phyloP scores from a whole-genome alignment of 2,113 vertebrate genomes.

The Hyla sarda region DNA sequence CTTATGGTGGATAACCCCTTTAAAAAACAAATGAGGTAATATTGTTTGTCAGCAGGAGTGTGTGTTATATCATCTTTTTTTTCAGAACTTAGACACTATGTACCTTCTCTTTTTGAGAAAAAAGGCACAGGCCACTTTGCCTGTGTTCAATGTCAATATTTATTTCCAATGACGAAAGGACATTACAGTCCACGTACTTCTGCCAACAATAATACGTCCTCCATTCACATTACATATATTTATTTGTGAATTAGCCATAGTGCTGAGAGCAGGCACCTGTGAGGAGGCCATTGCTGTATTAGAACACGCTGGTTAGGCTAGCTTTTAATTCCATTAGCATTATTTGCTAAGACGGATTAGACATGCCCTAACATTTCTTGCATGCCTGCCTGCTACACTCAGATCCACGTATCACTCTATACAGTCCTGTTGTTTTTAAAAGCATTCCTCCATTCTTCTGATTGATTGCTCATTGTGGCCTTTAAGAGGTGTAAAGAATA shows the following conservation, averaged over 20 bases:
- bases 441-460: slow-evolving; percentile 55
- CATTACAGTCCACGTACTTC: neutral
- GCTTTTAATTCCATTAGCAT: slow-evolving; percentile 65
- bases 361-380: slow-evolving; percentile 54
- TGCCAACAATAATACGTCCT: slow-evolving; percentile 4
- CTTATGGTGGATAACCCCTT: too few relatives aligned
- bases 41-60: too few relatives aligned
- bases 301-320: slow-evolving; percentile 61
- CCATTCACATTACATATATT: neutral
- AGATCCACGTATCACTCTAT: slow-evolving; percentile 47
- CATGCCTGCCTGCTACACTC: slow-evolving; percentile 52
- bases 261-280: slow-evolving; percentile 45
- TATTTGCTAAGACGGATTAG: slow-evolving; percentile 60
- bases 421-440: slow-evolving; percentile 53
- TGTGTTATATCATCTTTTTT: too few relatives aligned
- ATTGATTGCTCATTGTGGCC: slow-evolving; percentile 39
- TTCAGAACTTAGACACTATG: neutral
- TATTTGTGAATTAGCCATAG: slow-evolving; percentile 19
- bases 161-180: neutral
- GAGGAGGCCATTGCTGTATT: slow-evolving; percentile 22
- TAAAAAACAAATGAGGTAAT: too few relatives aligned
- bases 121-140: neutral
- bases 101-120: neutral
- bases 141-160: neutral
- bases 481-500: slow-evolving; percentile 55